Evolutionary conservation across 1,140 invertebrate genomes (phyloP).

Genomic region (Acromyrmex heyeri): DNA sequence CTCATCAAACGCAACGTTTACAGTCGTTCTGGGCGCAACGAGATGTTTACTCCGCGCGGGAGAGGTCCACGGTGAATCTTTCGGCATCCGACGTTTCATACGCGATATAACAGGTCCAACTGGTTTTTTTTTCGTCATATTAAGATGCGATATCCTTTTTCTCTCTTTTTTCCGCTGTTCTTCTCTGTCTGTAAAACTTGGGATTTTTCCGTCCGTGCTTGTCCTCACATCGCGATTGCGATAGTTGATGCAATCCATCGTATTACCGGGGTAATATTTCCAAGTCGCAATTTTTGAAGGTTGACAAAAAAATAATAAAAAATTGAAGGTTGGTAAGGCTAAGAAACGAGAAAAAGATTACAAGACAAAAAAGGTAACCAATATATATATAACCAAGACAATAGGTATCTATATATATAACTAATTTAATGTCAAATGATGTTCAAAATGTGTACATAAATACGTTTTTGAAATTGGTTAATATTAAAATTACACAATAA

Average conservation of each 20-base stretch:
- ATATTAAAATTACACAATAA: no score
- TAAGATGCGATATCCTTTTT: neutral
- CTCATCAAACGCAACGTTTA: neutral
- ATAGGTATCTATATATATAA: no score
- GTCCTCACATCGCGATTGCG: conserved; percentile 27
- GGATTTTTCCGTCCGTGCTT: conserved; percentile 40
- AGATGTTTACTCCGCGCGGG: neutral
- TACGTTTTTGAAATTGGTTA: no score
- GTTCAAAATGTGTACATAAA: no score
- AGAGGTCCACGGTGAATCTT: neutral
- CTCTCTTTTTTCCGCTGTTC: neutral
- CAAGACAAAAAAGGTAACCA: no score
- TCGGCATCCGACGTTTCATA: neutral
- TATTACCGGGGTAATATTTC: conserved; percentile 5
- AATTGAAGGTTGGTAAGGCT: no score
- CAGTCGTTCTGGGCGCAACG: neutral
- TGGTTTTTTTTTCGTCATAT: neutral
- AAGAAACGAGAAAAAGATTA: no score
- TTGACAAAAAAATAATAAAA: conserved; percentile 2
- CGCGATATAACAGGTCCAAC: neutral
- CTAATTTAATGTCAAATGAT: no score
- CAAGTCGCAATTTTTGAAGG: neutral
- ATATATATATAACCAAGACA: no score
- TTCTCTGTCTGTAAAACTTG: neutral
- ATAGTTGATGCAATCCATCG: conserved; percentile 35